phyloP scores from a whole-genome alignment of 2,888 invertebrate species.

The Calameuta pallipes region DNA sequence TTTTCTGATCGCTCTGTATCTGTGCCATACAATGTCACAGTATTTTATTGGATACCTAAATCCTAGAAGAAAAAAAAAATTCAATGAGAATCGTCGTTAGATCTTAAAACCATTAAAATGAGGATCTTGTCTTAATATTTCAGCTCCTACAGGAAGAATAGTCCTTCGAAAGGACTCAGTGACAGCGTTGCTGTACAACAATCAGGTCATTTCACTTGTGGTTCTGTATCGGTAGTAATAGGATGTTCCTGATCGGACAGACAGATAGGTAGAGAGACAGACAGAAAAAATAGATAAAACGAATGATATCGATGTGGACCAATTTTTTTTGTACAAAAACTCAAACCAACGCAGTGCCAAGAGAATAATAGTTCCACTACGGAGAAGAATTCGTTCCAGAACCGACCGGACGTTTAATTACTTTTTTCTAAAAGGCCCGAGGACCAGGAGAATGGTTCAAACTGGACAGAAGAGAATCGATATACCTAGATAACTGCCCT shows the following conservation, averaged over 20 bases:
- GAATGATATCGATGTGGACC: not conserved
- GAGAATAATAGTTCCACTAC: not conserved
- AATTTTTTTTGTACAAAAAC: not conserved
- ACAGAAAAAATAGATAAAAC: not conserved
- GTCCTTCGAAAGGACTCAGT: not conserved
- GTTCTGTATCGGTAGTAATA: not conserved
- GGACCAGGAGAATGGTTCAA: not conserved
- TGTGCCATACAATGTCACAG: too few relatives aligned
- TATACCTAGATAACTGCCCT: not conserved
- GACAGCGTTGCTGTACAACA: not conserved
- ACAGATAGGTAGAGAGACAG: not conserved
- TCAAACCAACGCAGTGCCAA: not conserved
- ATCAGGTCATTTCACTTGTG: not conserved
- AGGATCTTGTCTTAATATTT: not conserved
- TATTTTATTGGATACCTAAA: not conserved
- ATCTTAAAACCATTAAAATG: not conserved
- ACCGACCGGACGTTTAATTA: constrained; percentile 45
- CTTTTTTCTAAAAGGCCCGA: constrained; percentile 30
- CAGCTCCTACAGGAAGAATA: not conserved
- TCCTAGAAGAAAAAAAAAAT: not conserved
- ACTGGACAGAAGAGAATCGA: not conserved
- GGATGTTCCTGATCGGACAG: not conserved
- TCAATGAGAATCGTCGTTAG: not conserved
- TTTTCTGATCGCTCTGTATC: not conserved
- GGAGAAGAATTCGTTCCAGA: constrained; percentile 44